phyloP scores from a whole-genome alignment of 2,113 vertebrate genomes.

The Thamnaconus septentrionalis region DNA sequence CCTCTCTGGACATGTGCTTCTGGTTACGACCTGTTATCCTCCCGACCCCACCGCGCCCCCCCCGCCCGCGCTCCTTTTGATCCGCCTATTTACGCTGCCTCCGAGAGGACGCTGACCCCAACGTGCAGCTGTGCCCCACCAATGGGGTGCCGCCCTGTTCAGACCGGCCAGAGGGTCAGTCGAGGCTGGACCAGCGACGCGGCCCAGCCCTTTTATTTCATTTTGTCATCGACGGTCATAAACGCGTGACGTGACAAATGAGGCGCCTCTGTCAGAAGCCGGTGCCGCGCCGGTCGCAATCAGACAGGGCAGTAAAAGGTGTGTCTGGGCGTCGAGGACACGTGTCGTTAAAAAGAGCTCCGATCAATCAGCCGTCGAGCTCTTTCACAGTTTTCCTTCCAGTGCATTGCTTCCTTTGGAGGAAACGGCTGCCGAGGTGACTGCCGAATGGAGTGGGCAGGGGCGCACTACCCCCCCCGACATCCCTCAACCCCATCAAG shows the following conservation, averaged over 20 bases:
- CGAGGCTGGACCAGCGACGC: too few relatives aligned
- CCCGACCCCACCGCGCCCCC: constrained; percentile 25
- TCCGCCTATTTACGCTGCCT: constrained; percentile 35
- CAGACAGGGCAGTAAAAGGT: constrained; percentile 34
- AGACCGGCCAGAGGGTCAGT: constrained; percentile 7
- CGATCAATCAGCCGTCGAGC: constrained; percentile 26
- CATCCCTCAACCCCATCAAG: too few relatives aligned
- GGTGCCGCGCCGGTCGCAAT: constrained; percentile 50
- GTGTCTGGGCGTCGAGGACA: constrained; percentile 36
- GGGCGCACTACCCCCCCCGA: too few relatives aligned
- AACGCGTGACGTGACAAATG: constrained; percentile 34
- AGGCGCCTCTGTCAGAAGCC: constrained; percentile 29
- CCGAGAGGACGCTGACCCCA: constrained; percentile 11
- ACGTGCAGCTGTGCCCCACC: neutral
- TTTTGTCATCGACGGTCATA: too few relatives aligned
- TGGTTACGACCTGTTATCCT: constrained; percentile 50
- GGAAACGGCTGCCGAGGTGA: constrained; percentile 57
- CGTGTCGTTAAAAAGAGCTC: constrained; percentile 47
- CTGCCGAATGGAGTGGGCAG: constrained; percentile 1
- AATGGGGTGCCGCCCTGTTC: constrained; percentile 11
- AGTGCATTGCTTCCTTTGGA: constrained; percentile 52
- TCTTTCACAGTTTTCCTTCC: constrained; percentile 20
- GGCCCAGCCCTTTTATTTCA: too few relatives aligned
- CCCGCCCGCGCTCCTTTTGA: constrained; percentile 39
- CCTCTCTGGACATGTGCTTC: constrained; percentile 33